phyloP scores from a whole-genome alignment of 2,113 vertebrate genomes.

The Ramphastos sulfuratus region DNA sequence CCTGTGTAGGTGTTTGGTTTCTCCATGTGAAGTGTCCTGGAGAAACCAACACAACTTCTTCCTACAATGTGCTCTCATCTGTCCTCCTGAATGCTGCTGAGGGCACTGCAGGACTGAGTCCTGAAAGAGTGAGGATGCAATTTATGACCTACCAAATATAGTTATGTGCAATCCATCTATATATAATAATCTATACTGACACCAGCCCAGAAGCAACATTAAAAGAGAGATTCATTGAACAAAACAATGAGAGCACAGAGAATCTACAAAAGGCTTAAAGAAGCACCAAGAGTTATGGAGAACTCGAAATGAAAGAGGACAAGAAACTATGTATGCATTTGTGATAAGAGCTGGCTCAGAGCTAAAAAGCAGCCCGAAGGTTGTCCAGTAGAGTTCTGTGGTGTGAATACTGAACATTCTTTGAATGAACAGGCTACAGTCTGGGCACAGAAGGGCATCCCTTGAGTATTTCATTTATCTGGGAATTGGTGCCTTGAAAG shows the following conservation, averaged over 20 bases:
- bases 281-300: rapidly evolving
- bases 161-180: too few species aligned
- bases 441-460: rapidly evolving
- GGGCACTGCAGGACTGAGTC: neutral
- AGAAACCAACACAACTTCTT: neutral
- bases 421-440: neutral
- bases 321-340: neutral
- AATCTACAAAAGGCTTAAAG: neutral
- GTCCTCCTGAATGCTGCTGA: neutral
- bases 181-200: neutral
- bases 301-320: neutral
- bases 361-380: neutral
- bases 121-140: neutral
- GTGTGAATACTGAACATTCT: neutral
- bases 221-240: neutral
- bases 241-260: neutral
- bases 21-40: neutral
- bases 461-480: neutral
- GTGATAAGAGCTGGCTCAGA: neutral
- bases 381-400: neutral
- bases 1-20: neutral
- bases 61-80: neutral
- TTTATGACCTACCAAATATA: neutral
- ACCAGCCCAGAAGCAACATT: neutral
- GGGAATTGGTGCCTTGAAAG: neutral